Evolutionary conservation across 2,113 vertebrate genomes (phyloP), one percentile per base, ranked within the genome.

Genomic region (Balaenoptera acutorostrata): DNA sequence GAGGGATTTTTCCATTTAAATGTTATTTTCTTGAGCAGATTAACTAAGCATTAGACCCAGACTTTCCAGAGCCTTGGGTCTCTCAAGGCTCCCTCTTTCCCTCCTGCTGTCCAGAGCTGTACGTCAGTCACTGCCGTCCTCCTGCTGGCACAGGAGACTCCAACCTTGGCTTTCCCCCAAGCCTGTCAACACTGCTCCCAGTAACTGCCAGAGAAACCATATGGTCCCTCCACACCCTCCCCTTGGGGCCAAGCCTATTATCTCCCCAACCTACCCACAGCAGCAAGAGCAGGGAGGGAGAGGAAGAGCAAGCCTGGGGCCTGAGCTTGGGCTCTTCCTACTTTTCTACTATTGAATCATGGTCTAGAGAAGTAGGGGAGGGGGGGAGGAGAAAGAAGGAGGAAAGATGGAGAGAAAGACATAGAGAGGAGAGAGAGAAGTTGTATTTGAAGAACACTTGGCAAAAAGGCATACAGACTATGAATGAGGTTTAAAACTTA

Each of bases 381-480:
- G 31, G 23, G 27, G 41, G 2, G 12, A 4, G 21, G 18, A 5
- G 3, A 57, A 7, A n/a, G 20, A 91, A 25, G 25, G 25, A 80
- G 9, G 31, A 61, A 17, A 49, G 3, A 5, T 0, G 55, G 11
- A 39, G 39, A 52, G 25, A 33, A 6, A 21, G 11, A 39, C 2
- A 57, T 21, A 2, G 4, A 13, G 17, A 75, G 11, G 13, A 20
- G 0, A 23, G 29, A 75, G 36, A 82, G 17, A 74, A 31, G 18
- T 1, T 74, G 84, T 97, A 93, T 95, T 98, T 98, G 97, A 98
- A 98, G 96, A 98, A 97, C 92, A 97, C 94, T 98, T 98, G 98
- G 92, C 93, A 87, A 25, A 98, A 99, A 97, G 90, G 5, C 10
- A 55, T 95, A 87, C 91, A 97, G 98, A 97, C 96, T 97, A 71